These are phyloP conservation scores for Hybos culiciformis DNA, from an alignment of 2,888 invertebrate species.

Conservation along the genomic window DNA sequence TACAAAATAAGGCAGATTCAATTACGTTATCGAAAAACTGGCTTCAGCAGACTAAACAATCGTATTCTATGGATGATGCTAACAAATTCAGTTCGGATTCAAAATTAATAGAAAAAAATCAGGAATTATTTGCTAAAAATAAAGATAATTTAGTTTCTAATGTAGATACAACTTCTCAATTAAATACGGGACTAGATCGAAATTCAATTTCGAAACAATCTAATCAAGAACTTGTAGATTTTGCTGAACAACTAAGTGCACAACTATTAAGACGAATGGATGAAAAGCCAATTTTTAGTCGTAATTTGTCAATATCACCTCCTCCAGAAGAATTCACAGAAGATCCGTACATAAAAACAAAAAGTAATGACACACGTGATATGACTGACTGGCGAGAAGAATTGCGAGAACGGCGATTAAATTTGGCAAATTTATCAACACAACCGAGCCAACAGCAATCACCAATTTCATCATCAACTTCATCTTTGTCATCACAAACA, in stretches of 20 bases:
- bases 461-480: conserved; percentile 30
- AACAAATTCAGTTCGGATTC: background rate
- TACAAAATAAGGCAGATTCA: no score
- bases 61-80: background rate
- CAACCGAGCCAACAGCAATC: conserved; percentile 31
- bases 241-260: conserved; percentile 70
- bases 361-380: conserved; percentile 25
- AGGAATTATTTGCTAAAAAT: background rate
- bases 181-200: background rate
- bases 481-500: conserved; percentile 31
- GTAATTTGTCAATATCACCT: no score
- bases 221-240: conserved; percentile 57
- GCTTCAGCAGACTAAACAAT: background rate
- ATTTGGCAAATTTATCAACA: conserved; percentile 34
- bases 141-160: background rate
- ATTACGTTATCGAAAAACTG: no score
- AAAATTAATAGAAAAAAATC: background rate
- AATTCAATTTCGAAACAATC: background rate
- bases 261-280: conserved; percentile 67
- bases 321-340: conserved; percentile 23
- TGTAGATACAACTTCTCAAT: background rate
- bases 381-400: conserved; percentile 30
- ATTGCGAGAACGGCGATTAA: conserved; percentile 31
- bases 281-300: conserved; percentile 31
- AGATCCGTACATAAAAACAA: conserved; percentile 16